Conservation (phyloP, 2,797 vertebrate genomes). For the Acanthornis magna region DNA sequence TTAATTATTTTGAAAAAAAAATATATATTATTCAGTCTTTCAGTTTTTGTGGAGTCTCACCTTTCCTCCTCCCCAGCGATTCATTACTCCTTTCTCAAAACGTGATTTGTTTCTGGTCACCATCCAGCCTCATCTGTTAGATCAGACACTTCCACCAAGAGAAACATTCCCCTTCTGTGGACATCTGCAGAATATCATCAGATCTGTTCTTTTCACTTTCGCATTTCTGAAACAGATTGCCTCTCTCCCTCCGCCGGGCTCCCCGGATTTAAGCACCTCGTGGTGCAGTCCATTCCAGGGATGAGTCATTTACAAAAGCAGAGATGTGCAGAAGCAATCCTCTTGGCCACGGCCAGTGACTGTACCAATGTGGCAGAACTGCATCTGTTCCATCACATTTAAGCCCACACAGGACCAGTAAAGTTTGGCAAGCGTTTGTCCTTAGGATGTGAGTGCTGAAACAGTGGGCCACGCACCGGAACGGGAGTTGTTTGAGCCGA, state of each 20-base stretch:
- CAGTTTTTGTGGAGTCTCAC: not conserved
- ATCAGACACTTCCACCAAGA: not conserved
- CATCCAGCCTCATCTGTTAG: not conserved
- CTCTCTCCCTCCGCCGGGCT: not conserved
- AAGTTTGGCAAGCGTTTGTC: not conserved
- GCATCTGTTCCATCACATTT: not conserved
- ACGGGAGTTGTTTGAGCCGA: not conserved
- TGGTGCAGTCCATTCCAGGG: not conserved
- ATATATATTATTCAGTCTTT: not conserved
- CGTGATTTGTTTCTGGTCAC: not conserved
- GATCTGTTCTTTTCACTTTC: not conserved
- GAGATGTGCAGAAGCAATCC: not conserved
- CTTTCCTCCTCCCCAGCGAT: not conserved
- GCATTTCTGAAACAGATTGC: not conserved
- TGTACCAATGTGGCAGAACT: not conserved
- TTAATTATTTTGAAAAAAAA: not conserved
- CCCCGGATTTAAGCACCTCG: not conserved
- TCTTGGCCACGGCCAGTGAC: not conserved
- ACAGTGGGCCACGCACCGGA: not conserved
- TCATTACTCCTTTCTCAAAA: not conserved
- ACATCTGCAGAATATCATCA: not conserved
- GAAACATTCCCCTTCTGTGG: not conserved
- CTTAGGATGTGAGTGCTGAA: not conserved
- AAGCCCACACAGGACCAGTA: not conserved
- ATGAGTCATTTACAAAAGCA: not conserved